Base-by-base conservation (phyloP, 2,113 vertebrate genomes). In the Periophthalmodon schlosseri region DNA sequence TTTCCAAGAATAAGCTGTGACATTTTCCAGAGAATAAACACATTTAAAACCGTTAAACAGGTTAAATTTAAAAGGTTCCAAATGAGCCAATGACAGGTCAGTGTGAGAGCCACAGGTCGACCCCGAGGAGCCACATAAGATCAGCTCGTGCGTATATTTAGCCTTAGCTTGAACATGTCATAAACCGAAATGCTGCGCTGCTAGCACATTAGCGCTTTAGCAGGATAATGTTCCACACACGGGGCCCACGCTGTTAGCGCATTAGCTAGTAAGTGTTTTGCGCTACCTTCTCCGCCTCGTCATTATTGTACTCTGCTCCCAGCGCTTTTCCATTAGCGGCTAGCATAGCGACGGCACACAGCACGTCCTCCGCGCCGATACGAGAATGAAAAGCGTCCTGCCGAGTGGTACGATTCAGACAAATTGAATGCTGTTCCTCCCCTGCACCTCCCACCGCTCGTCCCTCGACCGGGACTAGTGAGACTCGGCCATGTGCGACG, bases 241-340 rank as follows among this genome's bases (percentile, higher is more conserved):
- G 15, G 14, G 57, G 23, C 12, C 13, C 50, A 54, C 70, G 52
- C 46, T 69, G 84, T 75, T 73, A 66, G 65, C 72, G 23, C 28
- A 63, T 74, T 60, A 69, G 46, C 76, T 72, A 67, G 49, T 66
- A 69, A 77, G 57, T 76, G 57, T 87, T 79, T 78, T 71, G 81
- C 50, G 74, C 64, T 73, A 57, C 81, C 82, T 78, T 68, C 44
- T 57, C 34, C 73, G 69, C 72, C 79, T 88, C 24, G 83, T 89
- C 73, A 87, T 88, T 86, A 86, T 69, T 74, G 58, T 74, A 64
- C 64, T 49, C 73, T 24, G 83, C 83, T 84, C 83, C 70, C 67
- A 63, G 74, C 73, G 64, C 76, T 78, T 74, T 77, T 86, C 83
- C 85, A 87, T 89, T 89, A 89, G 82, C 83, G 78, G 78, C 75